Base-by-base conservation (phyloP, 92 coral and sea anemone genomes). In the Parazoanthus darwini region DNA sequence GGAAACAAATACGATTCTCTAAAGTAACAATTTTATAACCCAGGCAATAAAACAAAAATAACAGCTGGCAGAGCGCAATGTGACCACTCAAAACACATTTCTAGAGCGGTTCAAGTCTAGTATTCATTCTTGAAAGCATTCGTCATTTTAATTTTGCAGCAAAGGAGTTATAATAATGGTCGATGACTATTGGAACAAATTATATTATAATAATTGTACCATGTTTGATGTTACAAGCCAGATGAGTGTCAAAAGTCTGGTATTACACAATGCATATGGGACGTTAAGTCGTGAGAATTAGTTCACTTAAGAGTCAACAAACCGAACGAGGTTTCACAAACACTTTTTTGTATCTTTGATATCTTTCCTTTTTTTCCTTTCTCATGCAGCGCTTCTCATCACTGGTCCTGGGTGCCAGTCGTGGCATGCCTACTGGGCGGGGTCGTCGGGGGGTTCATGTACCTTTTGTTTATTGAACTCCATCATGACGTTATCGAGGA, bases 391-490 rank as follows among this genome's bases (percentile, higher is more conserved):
- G 93, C 42, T 5, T 81, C 79, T 20, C 81, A 90, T 72, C 26
- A 91, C 82, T 94, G 96, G 96, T 88, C 94, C 7, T 94, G 96
- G 96, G 92, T 92, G 9, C 96, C 96, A 6, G 94, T 94, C 67
- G 82, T 89, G 39, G 96, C 95, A 20, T 83, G 93, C 59, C 80
- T 89, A 50, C 75, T 91, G 54, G 96, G 96, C 6, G 96, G 96
- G 39, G 90, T 94, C 35, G 63, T 82, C 15, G 96, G 96, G 8
- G 94, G 93, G 6, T 22, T 92, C 15, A 37, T 88, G 29, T 94
- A 94, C 91, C 59, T 94, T 22, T 71, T 88, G 14, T 91, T 90
- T 37, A 88, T 94, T 23, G 96, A 90, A 75, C 51, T 94, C 71
- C 96, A 94, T 73, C 93, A 92, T 70, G 90, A 88, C 39, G 44